A percentile compares a stretch with the other conserved stretches of the same genome.
Evolutionary conservation across 2,888 invertebrate species (phyloP).

Genomic region (Linyphia triangularis): DNA sequence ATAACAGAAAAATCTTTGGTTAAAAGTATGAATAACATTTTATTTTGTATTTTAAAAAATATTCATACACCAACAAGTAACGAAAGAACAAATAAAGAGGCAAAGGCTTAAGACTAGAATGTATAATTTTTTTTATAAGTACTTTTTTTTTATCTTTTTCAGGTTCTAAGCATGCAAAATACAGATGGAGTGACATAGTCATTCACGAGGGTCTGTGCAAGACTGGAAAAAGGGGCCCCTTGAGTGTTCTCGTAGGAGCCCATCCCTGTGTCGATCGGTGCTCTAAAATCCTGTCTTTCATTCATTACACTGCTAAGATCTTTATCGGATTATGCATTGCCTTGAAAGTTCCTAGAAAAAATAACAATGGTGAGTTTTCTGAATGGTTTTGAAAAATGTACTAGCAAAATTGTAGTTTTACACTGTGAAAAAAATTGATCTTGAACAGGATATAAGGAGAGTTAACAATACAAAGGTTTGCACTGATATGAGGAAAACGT

Average conservation of each 20-base stretch:
- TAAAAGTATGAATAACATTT: not conserved
- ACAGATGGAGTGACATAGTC: constrained; percentile 61
- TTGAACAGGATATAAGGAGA: too few relatives aligned
- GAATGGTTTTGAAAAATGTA: too few relatives aligned
- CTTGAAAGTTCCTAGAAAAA: constrained; percentile 23
- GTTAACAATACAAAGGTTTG: too few relatives aligned
- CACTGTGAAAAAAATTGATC: too few relatives aligned
- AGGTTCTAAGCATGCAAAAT: constrained; percentile 71
- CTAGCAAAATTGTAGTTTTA: too few relatives aligned
- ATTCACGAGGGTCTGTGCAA: constrained; percentile 55
- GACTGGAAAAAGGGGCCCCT: constrained; percentile 53
- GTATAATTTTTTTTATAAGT: constrained; percentile 54
- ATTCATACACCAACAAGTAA: constrained; percentile 18
- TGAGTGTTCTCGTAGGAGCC: not conserved
- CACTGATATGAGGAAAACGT: too few relatives aligned
- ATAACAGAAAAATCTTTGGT: not conserved
- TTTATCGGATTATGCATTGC: constrained; percentile 10
- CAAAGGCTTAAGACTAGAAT: constrained; percentile 68
- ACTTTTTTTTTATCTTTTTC: constrained; percentile 26
- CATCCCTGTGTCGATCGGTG: constrained; percentile 51
- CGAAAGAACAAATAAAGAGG: constrained; percentile 45
- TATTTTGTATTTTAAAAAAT: not conserved
- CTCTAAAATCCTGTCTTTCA: constrained; percentile 30
- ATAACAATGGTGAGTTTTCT: not conserved
- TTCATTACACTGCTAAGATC: not conserved